A percentile compares a stretch with the other conserved stretches of the same genome.
phyloP scores from a whole-genome alignment of 1,140 invertebrate species.

The Zaprionus tsacasi region DNA sequence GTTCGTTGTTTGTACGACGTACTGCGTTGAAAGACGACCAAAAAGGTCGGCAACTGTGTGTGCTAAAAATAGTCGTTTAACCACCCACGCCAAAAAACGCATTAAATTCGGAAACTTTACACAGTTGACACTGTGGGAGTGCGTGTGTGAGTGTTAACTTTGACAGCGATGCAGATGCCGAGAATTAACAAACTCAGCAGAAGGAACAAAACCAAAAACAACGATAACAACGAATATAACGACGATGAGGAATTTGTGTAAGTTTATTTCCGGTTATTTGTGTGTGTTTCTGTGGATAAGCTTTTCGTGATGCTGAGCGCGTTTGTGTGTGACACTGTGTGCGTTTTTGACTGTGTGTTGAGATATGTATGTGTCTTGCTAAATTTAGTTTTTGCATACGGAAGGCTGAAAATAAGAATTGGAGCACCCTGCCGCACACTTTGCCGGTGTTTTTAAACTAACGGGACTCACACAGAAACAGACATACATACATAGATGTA shows the following conservation, averaged over 20 bases:
- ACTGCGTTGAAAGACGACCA: constrained; percentile 23
- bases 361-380: constrained; percentile 43
- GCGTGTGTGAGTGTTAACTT: constrained; percentile 39
- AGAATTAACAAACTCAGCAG: constrained; percentile 39
- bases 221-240: constrained; percentile 26
- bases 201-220: constrained; percentile 17
- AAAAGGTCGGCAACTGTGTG: constrained; percentile 38
- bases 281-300: constrained; percentile 8
- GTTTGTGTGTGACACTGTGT: constrained; percentile 3
- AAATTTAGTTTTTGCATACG: constrained; percentile 67
- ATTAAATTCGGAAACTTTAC: constrained; percentile 46
- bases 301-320: constrained; percentile 21
- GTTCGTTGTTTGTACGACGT: constrained; percentile 26
- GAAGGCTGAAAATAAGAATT: constrained; percentile 75
- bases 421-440: constrained; percentile 65
- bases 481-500: neutral
- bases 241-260: constrained; percentile 55
- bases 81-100: constrained; percentile 47
- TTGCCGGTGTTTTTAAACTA: constrained; percentile 54
- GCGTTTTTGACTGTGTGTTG: constrained; percentile 6
- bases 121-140: constrained; percentile 16
- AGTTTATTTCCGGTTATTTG: constrained; percentile 52
- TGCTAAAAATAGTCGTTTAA: constrained; percentile 54
- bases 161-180: constrained; percentile 46
- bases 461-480: constrained; percentile 28